Base-by-base conservation (phyloP, 1,140 invertebrate species). In the Palaemon carinicauda region DNA sequence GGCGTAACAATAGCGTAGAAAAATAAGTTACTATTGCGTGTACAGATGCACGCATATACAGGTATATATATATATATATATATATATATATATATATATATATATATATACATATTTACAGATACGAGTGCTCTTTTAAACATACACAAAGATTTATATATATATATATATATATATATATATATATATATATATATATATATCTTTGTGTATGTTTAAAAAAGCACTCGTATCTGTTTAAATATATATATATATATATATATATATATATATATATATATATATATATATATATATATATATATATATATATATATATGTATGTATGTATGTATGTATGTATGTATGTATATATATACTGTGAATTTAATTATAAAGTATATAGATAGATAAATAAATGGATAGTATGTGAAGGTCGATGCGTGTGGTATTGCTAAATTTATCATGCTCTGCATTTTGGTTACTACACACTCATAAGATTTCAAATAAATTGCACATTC, bases 51-150 rank as follows among this genome's bases (percentile, higher is more conserved):
- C 17, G 17, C 17, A 7, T 60, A 60, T 60, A 7, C 17, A 60
- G 10, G 5, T 60, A 60, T 60, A 7, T 60, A 60, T 60, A 60
- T 60, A 60, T 60, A 60, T 60, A 60, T 60, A 60, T 60, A 60
- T 60, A 60, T 60, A 60, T 60, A 60, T 60, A 60, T 60, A 60
- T 60, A 60, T 60, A 60, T 60, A 60, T 60, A 60, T 60, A 60
- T 60, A 60, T 60, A 60, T 60, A 60, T 60, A 60, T 60, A 60
- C 17, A 60, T 60, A 12, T 60, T 0, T 60, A 12, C 12, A 7
- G 10, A 0, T 60, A 60, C n/a, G n/a, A n/a, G n/a, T n/a, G n/a
- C n/a, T n/a, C n/a, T n/a, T n/a, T n/a, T 60, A 60, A 14, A 60
- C 17, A 7, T 60, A 60, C 17, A 7, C 17, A 60, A 14, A 7